Base-by-base conservation (phyloP, 2,888 invertebrate genomes). In the Macrophya alboannulata region DNA sequence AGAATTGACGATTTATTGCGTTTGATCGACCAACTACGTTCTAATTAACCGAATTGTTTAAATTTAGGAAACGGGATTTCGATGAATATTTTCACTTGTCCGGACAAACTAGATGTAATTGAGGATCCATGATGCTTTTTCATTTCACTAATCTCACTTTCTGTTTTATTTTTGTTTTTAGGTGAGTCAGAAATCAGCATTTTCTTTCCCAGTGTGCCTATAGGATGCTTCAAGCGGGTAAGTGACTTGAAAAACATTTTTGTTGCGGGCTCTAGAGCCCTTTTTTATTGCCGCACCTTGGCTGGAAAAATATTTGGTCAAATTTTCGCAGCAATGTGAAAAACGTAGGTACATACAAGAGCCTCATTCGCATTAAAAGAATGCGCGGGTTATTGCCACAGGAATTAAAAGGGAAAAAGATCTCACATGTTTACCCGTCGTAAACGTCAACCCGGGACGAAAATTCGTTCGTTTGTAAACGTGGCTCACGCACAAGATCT, bases 351-450 rank as follows among this genome's bases (percentile, higher is more conserved):
- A 81, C 40, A 81, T 62, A 81, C 40, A 81, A 81, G 51, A 51
- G 81, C 81, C 81, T 81, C 62, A 62, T 62, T 40, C 62, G 21
- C 40, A 62, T 81, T 81, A 62, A 81, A 81, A 81, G 81, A 81
- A 81, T 81, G 81, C 62, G 59, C 43, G 62, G 81, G 81, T 81
- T 81, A 81, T 81, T 81, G 62, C 81, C 81, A 62, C 81, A 81
- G 81, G 59, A 59, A 62, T 81, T 81, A 81, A 81, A 81, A 62
- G 62, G 62, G 21, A 81, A 40, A 79, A 62, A 81, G 81, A 81
- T 81, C 81, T 62, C 59, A 40, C 59, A 40, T 45, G 74, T 21
- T 59, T 43, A 59, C n/a, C 62, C 59, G 81, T 62, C 21, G 81
- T 59, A 81, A 21, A 74, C 62, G 59, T 77, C 51, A 62, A n/a